Base-by-base conservation (phyloP, 2,113 vertebrate species). In the Sphyrna mokarran region DNA sequence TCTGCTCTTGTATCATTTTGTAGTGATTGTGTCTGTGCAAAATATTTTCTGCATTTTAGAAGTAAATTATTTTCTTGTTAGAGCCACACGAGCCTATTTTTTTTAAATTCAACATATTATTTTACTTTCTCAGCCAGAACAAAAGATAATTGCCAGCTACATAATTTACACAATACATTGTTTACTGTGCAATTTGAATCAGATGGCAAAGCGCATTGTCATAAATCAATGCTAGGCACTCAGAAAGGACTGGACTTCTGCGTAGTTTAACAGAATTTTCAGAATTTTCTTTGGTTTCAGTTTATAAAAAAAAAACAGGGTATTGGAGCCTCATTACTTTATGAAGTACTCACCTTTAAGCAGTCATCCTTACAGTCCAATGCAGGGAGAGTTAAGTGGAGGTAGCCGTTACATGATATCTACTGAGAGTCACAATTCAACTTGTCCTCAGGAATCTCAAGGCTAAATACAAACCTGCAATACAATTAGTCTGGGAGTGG, bases 41-140 rank as follows among this genome's bases (percentile, higher is more conserved):
- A 89, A 94, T 94, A 66, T 66, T 94, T 94, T 89, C 86, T 58
- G 48, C 54, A 61, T 89, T 89, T 89, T 54, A 89, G 11, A 58
- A 89, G 58, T 89, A 89, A 8, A 89, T 23, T 33, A 61, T 29
- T 33, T 90, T 54, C 54, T 90, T 90, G 48, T 33, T 61, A 58
- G 10, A 61, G 9, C 26, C 26, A 61, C 54, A 26, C 13, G 33
- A 90, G 23, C 22, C 26, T 61, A 13, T 6, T 63, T 8, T 76
- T 83, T 83, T 83, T 6, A 20, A 80, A 83, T 40, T 54, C 58
- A 33, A 29, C 29, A 61, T n/a, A 22, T 90, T 37, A 20, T 90
- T 63, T 63, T 33, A 90, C 26, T 61, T 61, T 11, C 18, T 90
- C 13, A 90, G 58, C 26, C 87, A 90, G 48, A 90, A 33, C 23